Base-by-base conservation (phyloP, 2,888 invertebrate genomes). In the Drosophila gaucha region DNA sequence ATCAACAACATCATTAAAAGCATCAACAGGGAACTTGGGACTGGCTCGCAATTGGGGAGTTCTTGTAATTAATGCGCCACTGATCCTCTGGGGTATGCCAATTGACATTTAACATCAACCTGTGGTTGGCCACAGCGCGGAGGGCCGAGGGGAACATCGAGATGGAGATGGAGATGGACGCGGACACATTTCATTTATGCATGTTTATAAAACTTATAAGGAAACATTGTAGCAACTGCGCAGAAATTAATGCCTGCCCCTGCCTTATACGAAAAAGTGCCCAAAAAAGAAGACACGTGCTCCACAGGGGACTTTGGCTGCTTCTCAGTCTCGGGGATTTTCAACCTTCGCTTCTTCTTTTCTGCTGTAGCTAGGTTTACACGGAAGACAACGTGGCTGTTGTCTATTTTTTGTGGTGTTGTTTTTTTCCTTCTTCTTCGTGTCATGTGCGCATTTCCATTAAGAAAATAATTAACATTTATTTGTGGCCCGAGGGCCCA, bases 31-130 rank as follows among this genome's bases (percentile, higher is more conserved):
- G 35, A 50, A 46, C 47, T 52, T 35, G 44, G 14, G 33, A 36
- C 30, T 39, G 38, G 36, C 39, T 41, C 14, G 51, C 35, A 33
- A 35, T 35, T 39, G 44, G 59, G 50, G 50, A 38, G 33, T 22
- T 20, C 20, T 39, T 50, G 86, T 84, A 86, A 85, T 85, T 73
- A 79, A 87, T 84, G 86, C 86, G 52, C 41, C 69, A 67, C 69
- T 74, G 84, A 86, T 83, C 78, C 85, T 78, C 88, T 68, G 67
- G 88, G 84, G 85, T 78, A 86, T 83, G 69, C 80, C 86, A 86
- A 86, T 86, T 86, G 85, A 86, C 85, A 86, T 86, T 88, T 86
- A 88, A 86, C 85, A 86, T 88, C 80, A 86, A 88, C 88, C 85
- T 86, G 88, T 68, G 86, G 88, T 77, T 68, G 54, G 56, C 55